Evolutionary conservation across 1,140 invertebrate genomes (phyloP).

Genomic region (Muscidifurax raptorellus): DNA sequence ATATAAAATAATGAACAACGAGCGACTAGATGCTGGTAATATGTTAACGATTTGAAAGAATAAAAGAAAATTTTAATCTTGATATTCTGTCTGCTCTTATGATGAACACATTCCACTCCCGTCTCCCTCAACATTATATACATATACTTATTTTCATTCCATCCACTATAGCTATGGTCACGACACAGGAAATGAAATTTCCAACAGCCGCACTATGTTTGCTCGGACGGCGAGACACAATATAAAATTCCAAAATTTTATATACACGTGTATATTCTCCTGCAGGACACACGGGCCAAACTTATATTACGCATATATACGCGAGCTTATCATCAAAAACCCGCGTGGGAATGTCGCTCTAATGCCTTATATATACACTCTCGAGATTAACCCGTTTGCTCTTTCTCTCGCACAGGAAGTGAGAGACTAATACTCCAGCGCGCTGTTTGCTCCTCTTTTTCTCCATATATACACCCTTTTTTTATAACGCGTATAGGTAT

Average conservation of each 20-base stretch:
- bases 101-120: too few species aligned
- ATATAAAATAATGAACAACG: neutral
- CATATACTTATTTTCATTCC: too few species aligned
- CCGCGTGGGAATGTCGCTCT: conserved; percentile 47
- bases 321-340: conserved; percentile 69
- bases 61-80: conserved; percentile 37
- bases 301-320: conserved; percentile 58
- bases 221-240: too few species aligned
- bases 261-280: too few species aligned
- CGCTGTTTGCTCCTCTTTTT: conserved; percentile 11
- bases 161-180: too few species aligned
- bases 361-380: conserved; percentile 28
- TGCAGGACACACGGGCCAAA: too few species aligned
- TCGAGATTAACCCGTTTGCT: conserved; percentile 30
- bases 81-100: neutral
- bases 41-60: conserved; percentile 33
- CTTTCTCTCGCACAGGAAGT: conserved; percentile 22
- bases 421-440: conserved; percentile 4
- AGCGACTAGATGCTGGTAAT: neutral
- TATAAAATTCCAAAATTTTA: too few species aligned
- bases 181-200: too few species aligned
- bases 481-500: too few species aligned
- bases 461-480: too few species aligned
- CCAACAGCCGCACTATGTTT: too few species aligned
- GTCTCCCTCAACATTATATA: too few species aligned